A percentile compares a stretch with the other conserved stretches of the same genome.
Evolutionary conservation across 2,888 invertebrate genomes (phyloP).

Genomic region (Tyria jacobaeae): DNA sequence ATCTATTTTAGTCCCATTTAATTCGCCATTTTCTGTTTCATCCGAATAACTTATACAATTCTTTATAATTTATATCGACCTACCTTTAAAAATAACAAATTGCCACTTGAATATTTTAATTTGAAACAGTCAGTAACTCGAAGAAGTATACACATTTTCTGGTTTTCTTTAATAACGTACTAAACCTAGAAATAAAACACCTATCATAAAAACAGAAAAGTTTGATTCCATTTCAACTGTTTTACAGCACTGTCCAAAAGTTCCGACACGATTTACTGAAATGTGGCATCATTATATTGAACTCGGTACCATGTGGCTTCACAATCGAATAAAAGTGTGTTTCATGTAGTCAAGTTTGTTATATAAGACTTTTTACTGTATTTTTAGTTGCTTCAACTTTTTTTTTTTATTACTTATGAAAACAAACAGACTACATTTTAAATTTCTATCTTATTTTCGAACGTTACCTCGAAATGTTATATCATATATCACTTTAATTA

Average conservation of each 20-base stretch:
- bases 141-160: neutral
- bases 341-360: slow-evolving; percentile 19
- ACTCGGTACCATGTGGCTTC: slow-evolving; percentile 19
- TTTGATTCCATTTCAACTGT: slow-evolving; percentile 1
- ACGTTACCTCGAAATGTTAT: too few species aligned
- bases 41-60: neutral
- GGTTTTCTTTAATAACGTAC: neutral
- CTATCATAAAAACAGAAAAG: slow-evolving; percentile 8
- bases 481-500: too few species aligned
- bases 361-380: slow-evolving; percentile 12
- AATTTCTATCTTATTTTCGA: too few species aligned
- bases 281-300: slow-evolving; percentile 32
- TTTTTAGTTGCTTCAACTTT: too few species aligned
- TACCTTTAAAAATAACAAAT: neutral
- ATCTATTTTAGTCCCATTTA: too few species aligned
- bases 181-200: slow-evolving; percentile 1
- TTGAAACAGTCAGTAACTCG: neutral
- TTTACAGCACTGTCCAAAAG: slow-evolving; percentile 15
- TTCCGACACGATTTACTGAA: slow-evolving; percentile 28
- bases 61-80: neutral
- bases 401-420: too few species aligned
- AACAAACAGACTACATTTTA: too few species aligned
- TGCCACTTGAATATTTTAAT: neutral
- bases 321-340: slow-evolving; percentile 27
- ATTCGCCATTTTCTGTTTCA: too few species aligned